A percentile compares a stretch with the other conserved stretches of the same genome.
phyloP scores from a whole-genome alignment of 2,888 invertebrate genomes.

The Acanthosepion pharaonis region DNA sequence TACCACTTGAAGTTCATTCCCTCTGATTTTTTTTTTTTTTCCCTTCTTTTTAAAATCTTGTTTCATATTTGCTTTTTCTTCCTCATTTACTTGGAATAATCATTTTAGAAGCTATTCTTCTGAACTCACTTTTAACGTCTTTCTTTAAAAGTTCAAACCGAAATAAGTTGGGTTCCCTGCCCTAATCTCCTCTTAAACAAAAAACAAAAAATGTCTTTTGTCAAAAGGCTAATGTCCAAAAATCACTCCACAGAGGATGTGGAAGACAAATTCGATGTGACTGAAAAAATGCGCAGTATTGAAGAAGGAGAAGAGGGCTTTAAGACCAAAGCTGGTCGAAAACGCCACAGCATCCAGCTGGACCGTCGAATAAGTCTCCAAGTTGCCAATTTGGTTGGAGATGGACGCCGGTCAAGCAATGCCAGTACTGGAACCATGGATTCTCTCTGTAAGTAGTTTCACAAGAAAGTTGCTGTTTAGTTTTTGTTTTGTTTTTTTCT shows the following conservation, averaged over 20 bases:
- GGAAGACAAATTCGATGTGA: conserved; percentile 62
- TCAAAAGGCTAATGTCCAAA: conserved; percentile 58
- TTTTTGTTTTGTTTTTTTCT: no score
- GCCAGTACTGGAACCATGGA: conserved; percentile 66
- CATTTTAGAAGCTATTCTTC: background rate
- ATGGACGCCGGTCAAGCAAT: conserved; percentile 64
- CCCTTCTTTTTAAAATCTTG: background rate
- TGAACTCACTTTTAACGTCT: background rate
- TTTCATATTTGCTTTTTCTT: background rate
- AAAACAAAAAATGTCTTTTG: conserved; percentile 49
- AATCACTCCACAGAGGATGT: conserved; percentile 56
- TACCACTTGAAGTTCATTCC: background rate
- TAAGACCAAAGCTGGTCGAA: conserved; percentile 64
- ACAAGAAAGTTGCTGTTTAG: no score
- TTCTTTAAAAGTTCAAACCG: background rate
- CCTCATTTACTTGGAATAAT: background rate
- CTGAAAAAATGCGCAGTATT: conserved; percentile 66
- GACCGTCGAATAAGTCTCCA: conserved; percentile 66
- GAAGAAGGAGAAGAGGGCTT: conserved; percentile 64
- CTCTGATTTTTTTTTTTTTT: background rate
- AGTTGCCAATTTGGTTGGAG: conserved; percentile 54
- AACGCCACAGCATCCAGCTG: conserved; percentile 69
- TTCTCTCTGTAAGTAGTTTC: conserved; percentile 66
- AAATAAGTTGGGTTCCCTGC: background rate
- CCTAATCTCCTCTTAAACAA: background rate